phyloP scores from a whole-genome alignment of 92 coral and sea anemone species.

The Micromussa lordhowensis region DNA sequence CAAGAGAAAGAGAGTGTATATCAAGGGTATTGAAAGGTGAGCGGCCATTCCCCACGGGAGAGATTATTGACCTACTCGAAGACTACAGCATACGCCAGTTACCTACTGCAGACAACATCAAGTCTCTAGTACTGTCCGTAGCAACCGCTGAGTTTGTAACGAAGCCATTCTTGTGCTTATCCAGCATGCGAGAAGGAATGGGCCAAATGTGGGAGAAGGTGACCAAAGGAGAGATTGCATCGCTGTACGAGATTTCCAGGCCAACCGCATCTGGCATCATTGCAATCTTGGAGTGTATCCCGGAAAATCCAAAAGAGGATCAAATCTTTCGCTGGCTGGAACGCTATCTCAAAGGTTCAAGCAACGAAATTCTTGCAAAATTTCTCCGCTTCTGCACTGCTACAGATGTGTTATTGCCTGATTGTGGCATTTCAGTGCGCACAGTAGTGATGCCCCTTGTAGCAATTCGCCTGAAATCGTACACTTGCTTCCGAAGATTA shows the following conservation, averaged over 20 bases:
- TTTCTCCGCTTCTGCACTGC: constrained; percentile 70
- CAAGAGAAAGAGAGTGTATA: too few species aligned
- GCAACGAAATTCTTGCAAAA: constrained; percentile 41
- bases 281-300: constrained; percentile 27
- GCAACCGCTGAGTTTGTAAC: too few species aligned
- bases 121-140: too few species aligned
- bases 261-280: constrained; percentile 50
- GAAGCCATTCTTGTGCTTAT: too few species aligned
- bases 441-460: constrained; percentile 51
- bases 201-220: too few species aligned
- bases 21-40: too few species aligned
- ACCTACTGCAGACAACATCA: too few species aligned
- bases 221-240: constrained; percentile 57
- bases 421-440: constrained; percentile 42
- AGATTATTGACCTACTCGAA: too few species aligned
- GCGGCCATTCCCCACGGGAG: too few species aligned
- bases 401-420: constrained; percentile 55
- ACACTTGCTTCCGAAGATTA: too few species aligned
- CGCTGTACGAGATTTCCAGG: constrained; percentile 41
- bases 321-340: constrained; percentile 66
- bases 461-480: constrained; percentile 53
- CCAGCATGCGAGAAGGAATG: too few species aligned
- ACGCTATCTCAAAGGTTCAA: constrained; percentile 60
- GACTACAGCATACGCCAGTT: too few species aligned
- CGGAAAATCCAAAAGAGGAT: constrained; percentile 52